Evolutionary conservation across 2,888 invertebrate genomes (phyloP).

Genomic region (Nezara viridula): DNA sequence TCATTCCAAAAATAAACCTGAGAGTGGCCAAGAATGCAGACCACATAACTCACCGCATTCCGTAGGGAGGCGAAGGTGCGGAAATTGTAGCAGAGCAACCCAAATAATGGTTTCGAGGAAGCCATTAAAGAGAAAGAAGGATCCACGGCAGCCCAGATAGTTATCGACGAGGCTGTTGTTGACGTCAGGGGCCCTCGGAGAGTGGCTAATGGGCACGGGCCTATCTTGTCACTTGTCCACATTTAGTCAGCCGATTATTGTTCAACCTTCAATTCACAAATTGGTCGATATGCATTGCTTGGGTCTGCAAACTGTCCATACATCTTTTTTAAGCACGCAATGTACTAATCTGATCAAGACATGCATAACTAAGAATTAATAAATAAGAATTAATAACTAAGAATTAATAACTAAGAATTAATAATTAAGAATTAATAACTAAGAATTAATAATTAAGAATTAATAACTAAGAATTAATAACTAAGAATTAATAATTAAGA

Average conservation of each 20-base stretch:
- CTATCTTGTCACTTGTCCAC: background rate
- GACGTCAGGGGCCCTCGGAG: background rate
- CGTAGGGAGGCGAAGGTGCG: background rate
- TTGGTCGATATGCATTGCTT: background rate
- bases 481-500: too few relatives aligned
- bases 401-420: too few relatives aligned
- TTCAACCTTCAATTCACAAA: background rate
- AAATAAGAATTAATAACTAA: too few relatives aligned
- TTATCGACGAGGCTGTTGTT: constrained; percentile 10
- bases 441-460: too few relatives aligned
- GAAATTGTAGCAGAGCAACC: background rate
- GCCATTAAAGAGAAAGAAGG: background rate
- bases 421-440: too few relatives aligned
- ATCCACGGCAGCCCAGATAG: background rate
- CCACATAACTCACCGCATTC: background rate
- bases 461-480: too few relatives aligned
- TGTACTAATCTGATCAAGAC: background rate
- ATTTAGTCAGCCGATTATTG: background rate
- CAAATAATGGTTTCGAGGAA: constrained; percentile 14
- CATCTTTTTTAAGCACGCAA: background rate
- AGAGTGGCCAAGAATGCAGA: background rate
- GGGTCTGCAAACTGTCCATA: background rate
- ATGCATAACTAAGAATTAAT: too few relatives aligned
- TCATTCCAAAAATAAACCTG: background rate
- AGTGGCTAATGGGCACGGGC: constrained; percentile 4